phyloP scores from a whole-genome alignment of 2,797 vertebrate genomes.

The Sebastes elongatus region DNA sequence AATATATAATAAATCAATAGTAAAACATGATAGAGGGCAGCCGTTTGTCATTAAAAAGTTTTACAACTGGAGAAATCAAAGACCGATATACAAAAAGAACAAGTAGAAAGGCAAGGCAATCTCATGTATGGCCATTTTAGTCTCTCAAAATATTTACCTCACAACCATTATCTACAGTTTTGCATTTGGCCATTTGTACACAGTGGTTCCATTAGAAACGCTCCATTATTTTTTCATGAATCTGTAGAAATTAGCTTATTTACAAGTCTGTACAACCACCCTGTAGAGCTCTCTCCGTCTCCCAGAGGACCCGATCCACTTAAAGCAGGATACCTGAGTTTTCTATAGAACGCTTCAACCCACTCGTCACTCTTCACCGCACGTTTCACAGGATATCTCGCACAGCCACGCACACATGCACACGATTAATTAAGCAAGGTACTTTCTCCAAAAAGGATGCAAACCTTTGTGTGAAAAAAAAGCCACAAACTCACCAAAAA shows the following conservation, averaged over 20 bases:
- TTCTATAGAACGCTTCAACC: slow-evolving; percentile 84
- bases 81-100: slow-evolving; percentile 80
- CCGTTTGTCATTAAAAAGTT: slow-evolving; percentile 71
- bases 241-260: slow-evolving; percentile 91
- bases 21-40: slow-evolving; percentile 64
- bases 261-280: slow-evolving; percentile 91
- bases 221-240: slow-evolving; percentile 73
- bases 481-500: slow-evolving; percentile 38
- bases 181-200: slow-evolving; percentile 90
- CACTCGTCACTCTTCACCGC: slow-evolving; percentile 83
- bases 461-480: slow-evolving; percentile 37
- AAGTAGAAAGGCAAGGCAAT: slow-evolving; percentile 90
- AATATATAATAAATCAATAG: slow-evolving; percentile 67
- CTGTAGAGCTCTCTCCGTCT: slow-evolving; percentile 80
- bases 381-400: slow-evolving; percentile 78
- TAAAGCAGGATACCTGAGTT: slow-evolving; percentile 96
- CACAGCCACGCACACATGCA: slow-evolving; percentile 43
- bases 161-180: slow-evolving; percentile 90
- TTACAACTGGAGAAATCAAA: slow-evolving; percentile 69
- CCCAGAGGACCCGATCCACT: slow-evolving; percentile 82
- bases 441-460: slow-evolving; percentile 45
- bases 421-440: slow-evolving; percentile 37
- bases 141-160: slow-evolving; percentile 87
- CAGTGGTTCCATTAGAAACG: slow-evolving; percentile 86
- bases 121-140: slow-evolving; percentile 86